Base-by-base conservation (phyloP, 2,797 vertebrate genomes). In the Labeo calbasu region DNA sequence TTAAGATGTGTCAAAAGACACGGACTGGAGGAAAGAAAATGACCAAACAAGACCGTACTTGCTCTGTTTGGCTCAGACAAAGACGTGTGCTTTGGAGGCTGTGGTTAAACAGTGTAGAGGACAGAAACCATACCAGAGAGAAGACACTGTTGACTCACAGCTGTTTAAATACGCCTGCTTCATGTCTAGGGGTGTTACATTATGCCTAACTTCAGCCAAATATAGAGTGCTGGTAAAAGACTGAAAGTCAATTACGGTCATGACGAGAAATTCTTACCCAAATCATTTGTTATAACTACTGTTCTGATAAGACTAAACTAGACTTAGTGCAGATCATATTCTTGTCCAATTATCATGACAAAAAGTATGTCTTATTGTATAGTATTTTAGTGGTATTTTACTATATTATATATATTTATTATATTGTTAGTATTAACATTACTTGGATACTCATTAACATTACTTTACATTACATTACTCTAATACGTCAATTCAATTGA, bases 151-250 rank as follows among this genome's bases (percentile, higher is more conserved):
- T 88, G 85, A 89, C 89, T 83, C 88, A 80, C 91, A 91, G 91
- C 91, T 93, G 92, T 91, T 93, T 91, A 91, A 92, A 93, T 89
- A 92, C 59, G 15, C 68, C 85, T 84, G 79, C 83, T 86, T 90
- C 86, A 63, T 76, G 65, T 88, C 85, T 77, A 46, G 72, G 75
- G 70, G 50, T 71, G 81, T 86, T 79, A 86, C 89, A 86, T 84
- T 87, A 88, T 81, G 63, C 86, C 86, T 90, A 89, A 85, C 88
- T 89, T 80, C 84, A 86, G 82, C 85, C 80, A n/a, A 59, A 14
- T 59, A 14, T 59, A 14, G 53, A 77, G 14, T 36, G 46, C 61
- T 53, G 63, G 51, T 19, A 69, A 71, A 50, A 25, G 15, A 59
- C 21, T 43, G 28, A 69, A 32, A 55, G 1, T 43, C 8, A 61